Evolutionary conservation across 2,797 vertebrate species (phyloP).

Genomic region (Moxostoma hubbsi): DNA sequence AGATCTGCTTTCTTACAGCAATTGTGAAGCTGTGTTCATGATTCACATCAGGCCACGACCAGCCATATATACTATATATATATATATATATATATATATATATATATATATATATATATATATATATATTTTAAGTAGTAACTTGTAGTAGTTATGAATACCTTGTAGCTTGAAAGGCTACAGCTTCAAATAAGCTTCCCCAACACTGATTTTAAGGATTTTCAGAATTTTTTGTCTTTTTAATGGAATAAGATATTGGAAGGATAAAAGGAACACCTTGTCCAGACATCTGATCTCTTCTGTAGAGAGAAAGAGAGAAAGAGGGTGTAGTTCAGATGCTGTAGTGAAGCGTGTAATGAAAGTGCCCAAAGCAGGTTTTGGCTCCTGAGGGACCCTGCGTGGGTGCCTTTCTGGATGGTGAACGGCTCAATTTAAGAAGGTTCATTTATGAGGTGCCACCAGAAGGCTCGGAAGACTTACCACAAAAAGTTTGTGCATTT

Average conservation of each 20-base stretch:
- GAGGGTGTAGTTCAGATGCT: conserved; percentile 9
- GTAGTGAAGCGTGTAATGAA: conserved; percentile 53
- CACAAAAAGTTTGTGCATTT: conserved; percentile 9
- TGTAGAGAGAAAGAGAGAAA: conserved; percentile 12
- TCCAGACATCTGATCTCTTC: conserved; percentile 26
- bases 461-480: conserved; percentile 25
- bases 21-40: too few relatives aligned
- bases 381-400: conserved; percentile 32
- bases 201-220: not conserved
- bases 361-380: conserved; percentile 24
- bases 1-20: too few relatives aligned
- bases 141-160: too few relatives aligned
- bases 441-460: conserved; percentile 51
- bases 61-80: too few relatives aligned
- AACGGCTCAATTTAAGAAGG: conserved; percentile 43
- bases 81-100: too few relatives aligned
- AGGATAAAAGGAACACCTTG: conserved; percentile 3
- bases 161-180: too few relatives aligned
- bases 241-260: not conserved
- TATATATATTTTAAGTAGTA: too few relatives aligned
- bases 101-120: too few relatives aligned
- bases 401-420: conserved; percentile 13
- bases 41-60: too few relatives aligned
- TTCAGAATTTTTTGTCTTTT: not conserved
- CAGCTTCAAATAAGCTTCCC: too few relatives aligned